Evolutionary conservation across 2,113 vertebrate genomes (phyloP).

Genomic region (Dipodomys merriami): DNA sequence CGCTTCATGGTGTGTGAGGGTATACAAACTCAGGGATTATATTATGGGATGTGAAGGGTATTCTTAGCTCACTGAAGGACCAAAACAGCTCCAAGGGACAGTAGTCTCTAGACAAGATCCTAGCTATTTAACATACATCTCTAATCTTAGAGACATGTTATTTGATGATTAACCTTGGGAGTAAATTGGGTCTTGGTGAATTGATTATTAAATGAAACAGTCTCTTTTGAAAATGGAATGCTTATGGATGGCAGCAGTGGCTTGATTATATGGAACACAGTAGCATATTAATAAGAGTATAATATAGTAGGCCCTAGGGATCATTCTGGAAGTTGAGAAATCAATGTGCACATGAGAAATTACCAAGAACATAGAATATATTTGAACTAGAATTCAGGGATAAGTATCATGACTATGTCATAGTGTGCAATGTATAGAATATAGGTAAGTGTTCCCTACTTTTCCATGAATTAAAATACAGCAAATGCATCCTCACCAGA

Average conservation of each 20-base stretch:
- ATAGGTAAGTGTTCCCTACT: neutral
- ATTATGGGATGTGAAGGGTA: neutral
- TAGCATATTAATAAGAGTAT: neutral
- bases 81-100: slow-evolving; percentile 13
- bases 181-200: slow-evolving; percentile 50
- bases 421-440: neutral
- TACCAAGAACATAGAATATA: neutral
- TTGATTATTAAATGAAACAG: slow-evolving; percentile 54
- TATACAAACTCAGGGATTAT: neutral
- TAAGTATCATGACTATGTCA: neutral
- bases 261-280: neutral
- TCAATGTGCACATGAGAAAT: neutral
- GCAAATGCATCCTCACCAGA: neutral
- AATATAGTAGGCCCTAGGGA: neutral
- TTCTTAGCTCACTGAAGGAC: slow-evolving; percentile 1
- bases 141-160: slow-evolving; percentile 36
- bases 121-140: slow-evolving; percentile 49
- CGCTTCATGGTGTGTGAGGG: neutral
- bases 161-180: slow-evolving; percentile 63
- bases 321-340: neutral
- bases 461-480: neutral
- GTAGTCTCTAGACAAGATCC: neutral
- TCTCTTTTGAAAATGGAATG: slow-evolving; percentile 49
- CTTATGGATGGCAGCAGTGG: neutral
- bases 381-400: neutral